These are phyloP conservation scores for Sander vitreus DNA, from an alignment of 2,113 vertebrate genomes.

Conservation along the genomic window DNA sequence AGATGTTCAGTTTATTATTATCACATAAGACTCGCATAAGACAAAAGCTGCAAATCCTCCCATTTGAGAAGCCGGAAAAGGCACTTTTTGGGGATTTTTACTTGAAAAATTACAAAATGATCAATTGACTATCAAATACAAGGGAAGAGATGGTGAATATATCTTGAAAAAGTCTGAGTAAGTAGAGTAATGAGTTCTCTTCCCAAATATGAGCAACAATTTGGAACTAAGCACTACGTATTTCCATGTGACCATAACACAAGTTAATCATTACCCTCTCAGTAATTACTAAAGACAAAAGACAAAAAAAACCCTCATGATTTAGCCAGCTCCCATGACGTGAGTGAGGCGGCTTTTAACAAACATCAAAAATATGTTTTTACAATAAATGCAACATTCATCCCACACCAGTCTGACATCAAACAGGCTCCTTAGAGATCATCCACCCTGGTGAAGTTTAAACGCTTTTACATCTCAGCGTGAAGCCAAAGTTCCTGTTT, in stretches of 20 bases:
- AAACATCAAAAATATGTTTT: not conserved
- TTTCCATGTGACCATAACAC: not conserved
- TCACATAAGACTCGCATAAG: not conserved
- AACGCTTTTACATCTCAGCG: not conserved
- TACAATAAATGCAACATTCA: not conserved
- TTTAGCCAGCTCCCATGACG: not conserved
- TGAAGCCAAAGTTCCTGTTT: constrained; percentile 1
- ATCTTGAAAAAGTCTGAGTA: not conserved
- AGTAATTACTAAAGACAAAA: not conserved
- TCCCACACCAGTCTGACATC: constrained; percentile 5
- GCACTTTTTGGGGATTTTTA: not conserved
- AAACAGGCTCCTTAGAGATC: not conserved
- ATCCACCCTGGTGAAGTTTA: not conserved
- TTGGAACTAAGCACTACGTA: not conserved
- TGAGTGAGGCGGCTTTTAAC: not conserved
- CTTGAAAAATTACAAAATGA: too few species aligned
- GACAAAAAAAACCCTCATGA: not conserved
- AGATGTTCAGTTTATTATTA: too few species aligned
- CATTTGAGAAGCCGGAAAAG: not conserved
- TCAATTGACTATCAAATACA: not conserved
- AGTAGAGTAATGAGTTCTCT: not conserved
- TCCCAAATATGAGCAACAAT: not conserved
- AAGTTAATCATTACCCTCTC: not conserved
- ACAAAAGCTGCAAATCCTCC: not conserved
- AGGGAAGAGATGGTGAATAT: not conserved